These are phyloP conservation scores for Halictus quadricinctus DNA, from an alignment of 2,888 invertebrate species.

Conservation along the genomic window DNA sequence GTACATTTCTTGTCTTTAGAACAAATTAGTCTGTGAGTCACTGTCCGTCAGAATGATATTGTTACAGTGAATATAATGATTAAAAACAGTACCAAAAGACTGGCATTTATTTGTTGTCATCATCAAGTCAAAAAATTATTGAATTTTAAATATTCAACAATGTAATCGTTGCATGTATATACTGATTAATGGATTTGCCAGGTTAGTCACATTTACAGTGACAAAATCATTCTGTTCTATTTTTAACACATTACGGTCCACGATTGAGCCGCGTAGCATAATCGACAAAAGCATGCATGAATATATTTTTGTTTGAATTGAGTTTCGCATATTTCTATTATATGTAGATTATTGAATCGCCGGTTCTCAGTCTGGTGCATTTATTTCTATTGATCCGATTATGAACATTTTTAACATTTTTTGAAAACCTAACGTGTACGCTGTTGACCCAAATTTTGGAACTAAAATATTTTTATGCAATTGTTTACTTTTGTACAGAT, in stretches of 20 bases:
- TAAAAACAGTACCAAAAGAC: background rate
- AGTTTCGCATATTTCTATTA: background rate
- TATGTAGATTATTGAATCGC: background rate
- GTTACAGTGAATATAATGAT: background rate
- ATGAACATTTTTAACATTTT: background rate
- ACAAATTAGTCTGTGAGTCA: background rate
- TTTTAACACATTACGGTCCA: background rate
- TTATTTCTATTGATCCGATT: background rate
- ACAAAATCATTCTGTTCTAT: background rate
- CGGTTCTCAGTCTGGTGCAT: background rate
- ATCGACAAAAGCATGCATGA: background rate
- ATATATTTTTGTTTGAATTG: background rate
- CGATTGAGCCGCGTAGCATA: background rate
- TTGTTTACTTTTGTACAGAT: background rate
- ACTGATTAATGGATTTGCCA: background rate
- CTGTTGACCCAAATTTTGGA: background rate
- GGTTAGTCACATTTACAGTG: background rate
- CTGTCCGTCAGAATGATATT: background rate
- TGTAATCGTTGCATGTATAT: background rate
- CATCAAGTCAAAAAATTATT: background rate
- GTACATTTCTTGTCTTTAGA: background rate
- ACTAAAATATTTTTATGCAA: background rate
- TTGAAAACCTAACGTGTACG: background rate
- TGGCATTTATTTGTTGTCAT: background rate
- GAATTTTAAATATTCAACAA: background rate